A percentile compares a stretch with the other conserved stretches of the same genome.
Conservation (phyloP, 35 echinoderm and acorn worm species). For the Ptychodera flava region DNA sequence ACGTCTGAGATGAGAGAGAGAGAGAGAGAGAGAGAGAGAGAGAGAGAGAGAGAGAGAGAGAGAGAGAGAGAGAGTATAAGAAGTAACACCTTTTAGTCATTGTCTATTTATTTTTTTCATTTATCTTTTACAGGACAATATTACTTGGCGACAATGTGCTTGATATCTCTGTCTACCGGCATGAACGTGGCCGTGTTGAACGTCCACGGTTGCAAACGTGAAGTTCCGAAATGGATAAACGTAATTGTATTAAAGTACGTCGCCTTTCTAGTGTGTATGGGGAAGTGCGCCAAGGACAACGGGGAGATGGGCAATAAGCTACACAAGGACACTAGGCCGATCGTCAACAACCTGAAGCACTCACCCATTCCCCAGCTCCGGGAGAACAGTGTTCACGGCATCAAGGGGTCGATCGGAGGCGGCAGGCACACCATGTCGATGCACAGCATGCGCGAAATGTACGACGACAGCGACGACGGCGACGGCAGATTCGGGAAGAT, state of each 20-base stretch:
- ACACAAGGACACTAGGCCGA: constrained; percentile 26
- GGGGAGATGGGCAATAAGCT: not conserved
- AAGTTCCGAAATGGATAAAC: constrained; percentile 65
- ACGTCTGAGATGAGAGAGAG: not conserved
- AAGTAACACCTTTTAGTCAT: not conserved
- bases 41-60: not conserved
- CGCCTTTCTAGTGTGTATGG: constrained; percentile 57
- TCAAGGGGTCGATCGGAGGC: not conserved
- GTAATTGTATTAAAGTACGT: constrained; percentile 61
- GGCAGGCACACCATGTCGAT: not conserved
- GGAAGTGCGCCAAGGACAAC: constrained; percentile 19
- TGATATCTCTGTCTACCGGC: constrained; percentile 93
- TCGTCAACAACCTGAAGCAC: constrained; percentile 34
- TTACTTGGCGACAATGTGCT: constrained; percentile 93
- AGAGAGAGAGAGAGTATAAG: not conserved
- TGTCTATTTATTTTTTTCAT: too few species aligned
- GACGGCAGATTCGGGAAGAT: constrained; percentile 52
- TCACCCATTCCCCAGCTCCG: constrained; percentile 10
- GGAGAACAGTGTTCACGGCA: constrained; percentile 5
- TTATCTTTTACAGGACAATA: constrained; percentile 71
- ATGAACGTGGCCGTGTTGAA: constrained; percentile 98
- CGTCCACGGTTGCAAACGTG: constrained; percentile 63
- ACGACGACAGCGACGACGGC: constrained; percentile 29
- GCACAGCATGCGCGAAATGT: constrained; percentile 13
- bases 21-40: not conserved